phyloP scores from a whole-genome alignment of 2,888 invertebrate species.

The Oligia fasciuncula region DNA sequence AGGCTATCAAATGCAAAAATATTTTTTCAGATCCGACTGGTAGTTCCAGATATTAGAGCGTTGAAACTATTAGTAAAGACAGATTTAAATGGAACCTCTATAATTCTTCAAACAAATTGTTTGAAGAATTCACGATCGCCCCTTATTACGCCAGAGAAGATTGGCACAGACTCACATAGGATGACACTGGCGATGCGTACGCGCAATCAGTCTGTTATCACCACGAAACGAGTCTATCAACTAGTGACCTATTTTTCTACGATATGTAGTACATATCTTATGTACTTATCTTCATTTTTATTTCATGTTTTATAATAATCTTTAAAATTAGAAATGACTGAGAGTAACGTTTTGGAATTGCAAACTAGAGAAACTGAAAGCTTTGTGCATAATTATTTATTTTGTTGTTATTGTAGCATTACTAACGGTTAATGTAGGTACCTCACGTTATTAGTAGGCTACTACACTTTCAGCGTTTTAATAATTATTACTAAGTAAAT shows the following conservation, averaged over 20 bases:
- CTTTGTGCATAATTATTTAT: neutral
- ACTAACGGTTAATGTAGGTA: neutral
- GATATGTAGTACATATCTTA: conserved; percentile 10
- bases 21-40: neutral
- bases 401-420: neutral
- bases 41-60: neutral
- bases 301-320: conserved; percentile 1
- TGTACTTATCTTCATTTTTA: conserved; percentile 3
- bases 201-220: conserved; percentile 44
- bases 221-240: conserved; percentile 28
- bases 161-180: conserved; percentile 11
- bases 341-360: neutral
- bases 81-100: neutral
- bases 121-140: neutral
- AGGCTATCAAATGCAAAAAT: neutral
- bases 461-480: neutral
- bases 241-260: conserved; percentile 41
- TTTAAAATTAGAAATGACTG: conserved; percentile 1
- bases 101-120: neutral
- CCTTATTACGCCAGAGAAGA: conserved; percentile 1
- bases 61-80: neutral
- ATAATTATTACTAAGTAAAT: neutral
- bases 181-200: conserved; percentile 20
- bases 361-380: neutral
- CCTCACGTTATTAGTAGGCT: neutral